Evolutionary conservation across 2,113 vertebrate genomes (phyloP).

Genomic region (Cryptomyrus ogoouensis): DNA sequence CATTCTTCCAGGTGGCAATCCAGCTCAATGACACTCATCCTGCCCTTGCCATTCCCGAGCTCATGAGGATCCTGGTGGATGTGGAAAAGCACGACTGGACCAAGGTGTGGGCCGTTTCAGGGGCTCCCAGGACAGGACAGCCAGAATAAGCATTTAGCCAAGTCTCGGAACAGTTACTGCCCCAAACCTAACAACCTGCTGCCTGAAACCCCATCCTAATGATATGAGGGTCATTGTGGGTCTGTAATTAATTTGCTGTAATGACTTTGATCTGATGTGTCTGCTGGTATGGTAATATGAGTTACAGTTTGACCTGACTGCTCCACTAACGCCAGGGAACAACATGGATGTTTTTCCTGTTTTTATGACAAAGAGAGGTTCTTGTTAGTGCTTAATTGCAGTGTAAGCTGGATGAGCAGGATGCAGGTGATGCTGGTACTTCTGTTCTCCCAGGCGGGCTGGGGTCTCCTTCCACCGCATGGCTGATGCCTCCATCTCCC

Average conservation of each 20-base stretch:
- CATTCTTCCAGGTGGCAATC: conserved; percentile 69
- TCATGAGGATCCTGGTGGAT: conserved; percentile 79
- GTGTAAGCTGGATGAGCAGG: neutral
- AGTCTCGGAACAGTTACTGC: neutral
- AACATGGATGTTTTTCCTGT: neutral
- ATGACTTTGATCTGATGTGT: neutral
- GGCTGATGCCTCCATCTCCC: neutral
- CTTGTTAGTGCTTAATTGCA: neutral
- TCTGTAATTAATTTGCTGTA: neutral
- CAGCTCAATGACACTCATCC: conserved; percentile 83
- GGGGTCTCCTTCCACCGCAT: neutral
- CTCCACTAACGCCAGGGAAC: neutral
- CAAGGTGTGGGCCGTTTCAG: conserved; percentile 55
- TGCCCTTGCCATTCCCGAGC: conserved; percentile 78
- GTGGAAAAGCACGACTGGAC: conserved; percentile 77
- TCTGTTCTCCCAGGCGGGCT: neutral
- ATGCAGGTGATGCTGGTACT: neutral
- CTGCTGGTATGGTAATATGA: neutral
- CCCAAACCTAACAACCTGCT: neutral
- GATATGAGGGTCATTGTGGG: neutral
- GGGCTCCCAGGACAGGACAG: neutral
- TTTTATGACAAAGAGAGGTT: neutral
- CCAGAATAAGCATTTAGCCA: neutral
- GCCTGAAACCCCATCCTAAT: neutral
- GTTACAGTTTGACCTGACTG: neutral